Conservation (phyloP, 1,140 invertebrate genomes). For the Drosophila arawakana region DNA sequence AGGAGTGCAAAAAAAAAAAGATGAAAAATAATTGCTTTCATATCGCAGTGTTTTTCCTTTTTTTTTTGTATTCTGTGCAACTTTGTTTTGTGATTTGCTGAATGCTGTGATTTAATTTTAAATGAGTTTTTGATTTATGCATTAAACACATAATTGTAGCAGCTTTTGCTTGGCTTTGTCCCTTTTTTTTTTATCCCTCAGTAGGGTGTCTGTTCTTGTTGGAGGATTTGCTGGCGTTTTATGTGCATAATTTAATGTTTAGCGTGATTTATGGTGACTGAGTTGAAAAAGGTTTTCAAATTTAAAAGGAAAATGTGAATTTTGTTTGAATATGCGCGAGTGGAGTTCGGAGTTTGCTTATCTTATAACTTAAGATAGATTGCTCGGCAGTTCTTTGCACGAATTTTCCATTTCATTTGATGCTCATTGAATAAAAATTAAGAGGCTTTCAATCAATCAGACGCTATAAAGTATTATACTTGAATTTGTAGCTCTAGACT, state of each 20-base stretch:
- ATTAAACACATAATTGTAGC: constrained; percentile 81
- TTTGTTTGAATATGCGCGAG: constrained; percentile 12
- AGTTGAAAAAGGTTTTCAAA: constrained; percentile 56
- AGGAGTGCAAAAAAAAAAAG: constrained; percentile 13
- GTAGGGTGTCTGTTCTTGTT: constrained; percentile 35
- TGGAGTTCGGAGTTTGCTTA: too few relatives aligned
- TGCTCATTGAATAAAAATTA: constrained; percentile 9
- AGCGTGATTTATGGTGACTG: constrained; percentile 69
- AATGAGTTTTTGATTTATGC: constrained; percentile 83
- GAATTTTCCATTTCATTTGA: neutral
- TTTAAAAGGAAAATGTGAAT: constrained; percentile 47
- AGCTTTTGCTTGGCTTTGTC: constrained; percentile 48
- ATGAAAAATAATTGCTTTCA: constrained; percentile 66
- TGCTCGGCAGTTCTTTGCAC: too few relatives aligned
- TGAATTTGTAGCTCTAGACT: neutral
- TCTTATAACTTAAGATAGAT: too few relatives aligned
- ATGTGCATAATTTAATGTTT: constrained; percentile 80
- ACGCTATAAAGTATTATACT: neutral
- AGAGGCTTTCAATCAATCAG: neutral
- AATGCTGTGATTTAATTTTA: constrained; percentile 80
- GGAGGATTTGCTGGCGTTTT: constrained; percentile 69
- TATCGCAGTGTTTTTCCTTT: constrained; percentile 31
- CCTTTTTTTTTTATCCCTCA: constrained; percentile 5
- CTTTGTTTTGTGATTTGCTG: constrained; percentile 77
- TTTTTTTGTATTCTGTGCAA: constrained; percentile 31